phyloP scores from a whole-genome alignment of 2,888 invertebrate genomes.

The Nomada lathburiana region DNA sequence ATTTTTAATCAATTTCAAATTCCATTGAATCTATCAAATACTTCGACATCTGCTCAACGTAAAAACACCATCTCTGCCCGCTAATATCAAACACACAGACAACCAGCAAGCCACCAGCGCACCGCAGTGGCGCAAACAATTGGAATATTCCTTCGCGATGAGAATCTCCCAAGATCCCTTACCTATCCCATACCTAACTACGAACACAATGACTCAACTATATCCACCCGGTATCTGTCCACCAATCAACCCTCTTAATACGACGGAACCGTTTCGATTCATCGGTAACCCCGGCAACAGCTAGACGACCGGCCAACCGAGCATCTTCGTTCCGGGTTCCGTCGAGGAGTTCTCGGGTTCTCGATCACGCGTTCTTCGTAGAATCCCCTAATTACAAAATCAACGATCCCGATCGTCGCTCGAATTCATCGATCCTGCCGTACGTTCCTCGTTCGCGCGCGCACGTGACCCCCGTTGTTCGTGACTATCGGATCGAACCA shows the following conservation, averaged over 20 bases:
- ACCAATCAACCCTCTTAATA: conserved; percentile 45
- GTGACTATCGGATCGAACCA: conserved; percentile 61
- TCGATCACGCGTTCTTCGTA: conserved; percentile 57
- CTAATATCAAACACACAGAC: no score
- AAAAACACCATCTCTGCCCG: no score
- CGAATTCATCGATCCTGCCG: conserved; percentile 55
- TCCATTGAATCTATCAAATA: not conserved
- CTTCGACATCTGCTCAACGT: not conserved
- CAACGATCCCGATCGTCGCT: conserved; percentile 59
- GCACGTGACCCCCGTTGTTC: conserved; percentile 59
- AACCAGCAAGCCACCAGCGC: no score
- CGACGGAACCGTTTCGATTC: conserved; percentile 44
- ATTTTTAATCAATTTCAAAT: no score
- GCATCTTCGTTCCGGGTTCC: conserved; percentile 50
- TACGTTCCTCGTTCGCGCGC: conserved; percentile 28
- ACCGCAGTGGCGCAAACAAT: not conserved
- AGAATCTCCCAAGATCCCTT: not conserved
- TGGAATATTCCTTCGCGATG: not conserved
- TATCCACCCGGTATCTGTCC: conserved; percentile 39
- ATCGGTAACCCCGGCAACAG: not conserved
- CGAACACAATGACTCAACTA: conserved; percentile 17
- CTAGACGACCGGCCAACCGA: not conserved
- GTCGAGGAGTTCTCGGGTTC: conserved; percentile 15
- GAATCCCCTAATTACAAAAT: conserved; percentile 63
- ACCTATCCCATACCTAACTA: not conserved